Evolutionary conservation across 1,140 invertebrate genomes (phyloP), one percentile per base, ranked within the genome.

Genomic region (Drosophila bocqueti): DNA sequence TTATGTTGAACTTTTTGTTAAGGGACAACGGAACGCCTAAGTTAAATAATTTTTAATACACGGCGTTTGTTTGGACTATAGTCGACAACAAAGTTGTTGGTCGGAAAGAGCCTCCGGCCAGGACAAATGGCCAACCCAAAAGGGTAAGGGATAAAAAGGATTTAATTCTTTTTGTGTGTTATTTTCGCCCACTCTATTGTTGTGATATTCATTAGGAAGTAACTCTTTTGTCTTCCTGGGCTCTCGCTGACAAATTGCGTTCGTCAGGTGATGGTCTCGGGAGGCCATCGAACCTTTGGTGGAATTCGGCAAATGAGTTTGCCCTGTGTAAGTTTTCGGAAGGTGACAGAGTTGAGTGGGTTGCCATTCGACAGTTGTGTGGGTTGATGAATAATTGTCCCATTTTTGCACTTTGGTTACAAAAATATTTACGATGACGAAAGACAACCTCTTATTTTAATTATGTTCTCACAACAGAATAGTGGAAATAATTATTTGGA

Each of bases 281-380:
- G 18, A 38, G 38, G 34, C 52, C 52, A 38, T 55, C 34, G 34
- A 40, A 55, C 31, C 29, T 49, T 31, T 45, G 18, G 15, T 49
- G 67, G 31, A 47, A 43, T 31, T 67, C 64, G 50, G 49, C 61
- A 81, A 85, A 85, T 84, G 74, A 81, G 52, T 54, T 63, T 21
- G 29, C 18, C 26, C 49, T 36, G 34, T 45, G 40, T 10, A 24
- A 65, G 49, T 31, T 46, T 50, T 34, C 36, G 21, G 67, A 60
- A 57, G 36, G 29, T 61, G 71, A 64, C 49, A 77, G 61, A 58
- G 60, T 54, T 49, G 50, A 31, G 47, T 50, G 59, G 40, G 75
- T 50, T 61, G 38, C 24, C 18, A 34, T 67, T 31, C 24, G 10
- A 15, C 26, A 31, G 11, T 18, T 67, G 31, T 40, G 42, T n/a